Conservation (phyloP, 2,888 invertebrate genomes). For the Acronicta aceris region DNA sequence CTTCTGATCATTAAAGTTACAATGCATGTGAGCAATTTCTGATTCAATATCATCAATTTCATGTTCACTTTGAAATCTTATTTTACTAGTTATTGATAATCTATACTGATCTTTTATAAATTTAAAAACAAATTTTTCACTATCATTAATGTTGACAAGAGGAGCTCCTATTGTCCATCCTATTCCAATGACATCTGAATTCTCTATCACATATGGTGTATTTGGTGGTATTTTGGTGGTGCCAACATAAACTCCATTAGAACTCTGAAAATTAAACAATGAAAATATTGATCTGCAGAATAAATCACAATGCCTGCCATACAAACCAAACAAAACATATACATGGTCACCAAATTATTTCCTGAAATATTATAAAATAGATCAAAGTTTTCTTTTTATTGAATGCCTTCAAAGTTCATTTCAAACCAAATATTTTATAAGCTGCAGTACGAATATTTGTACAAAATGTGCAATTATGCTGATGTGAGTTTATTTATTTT, state of each 20-base stretch:
- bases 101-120: constrained; percentile 62
- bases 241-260: constrained; percentile 90
- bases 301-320: no score
- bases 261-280: constrained; percentile 81
- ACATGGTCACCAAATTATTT: no score
- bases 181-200: constrained; percentile 87
- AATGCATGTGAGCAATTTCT: constrained; percentile 61
- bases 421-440: no score
- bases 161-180: constrained; percentile 79
- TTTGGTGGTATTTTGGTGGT: constrained; percentile 73
- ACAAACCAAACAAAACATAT: no score
- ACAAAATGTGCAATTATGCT: no score
- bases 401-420: no score
- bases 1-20: constrained; percentile 14
- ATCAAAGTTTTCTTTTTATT: no score
- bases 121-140: constrained; percentile 80
- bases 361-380: no score
- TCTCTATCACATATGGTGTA: constrained; percentile 70
- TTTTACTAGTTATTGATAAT: constrained; percentile 60
- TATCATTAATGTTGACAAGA: constrained; percentile 69
- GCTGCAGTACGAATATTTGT: no score
- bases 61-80: constrained; percentile 73
- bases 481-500: no score
- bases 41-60: constrained; percentile 68
- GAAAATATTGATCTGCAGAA: no score